phyloP scores from a whole-genome alignment of 2,113 vertebrate species.

The Gadus macrocephalus region DNA sequence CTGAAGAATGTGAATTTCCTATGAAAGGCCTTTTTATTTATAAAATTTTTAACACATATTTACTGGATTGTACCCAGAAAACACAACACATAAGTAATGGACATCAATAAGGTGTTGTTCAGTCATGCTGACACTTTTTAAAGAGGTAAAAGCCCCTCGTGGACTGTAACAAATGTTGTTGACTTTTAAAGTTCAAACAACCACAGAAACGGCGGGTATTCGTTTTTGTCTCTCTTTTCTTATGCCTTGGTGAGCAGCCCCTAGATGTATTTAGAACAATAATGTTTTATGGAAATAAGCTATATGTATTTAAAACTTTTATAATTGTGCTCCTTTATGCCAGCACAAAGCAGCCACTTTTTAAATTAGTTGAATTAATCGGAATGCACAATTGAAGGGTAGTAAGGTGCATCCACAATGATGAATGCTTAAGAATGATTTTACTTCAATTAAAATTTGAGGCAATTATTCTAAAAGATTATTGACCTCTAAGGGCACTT shows the following conservation, averaged over 20 bases:
- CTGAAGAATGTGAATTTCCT: too few relatives aligned
- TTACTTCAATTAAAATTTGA: slow-evolving; percentile 84
- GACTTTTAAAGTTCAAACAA: slow-evolving; percentile 61
- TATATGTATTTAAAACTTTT: slow-evolving; percentile 79
- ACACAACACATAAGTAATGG: slow-evolving; percentile 34
- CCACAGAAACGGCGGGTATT: slow-evolving; percentile 48
- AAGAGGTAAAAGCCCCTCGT: slow-evolving; percentile 43
- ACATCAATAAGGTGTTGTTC: slow-evolving; percentile 41
- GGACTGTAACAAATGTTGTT: slow-evolving; percentile 47
- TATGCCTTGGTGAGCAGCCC: slow-evolving; percentile 73
- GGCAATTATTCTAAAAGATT: slow-evolving; percentile 82
- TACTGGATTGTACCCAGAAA: not conserved
- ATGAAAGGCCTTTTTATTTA: too few relatives aligned
- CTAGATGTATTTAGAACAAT: slow-evolving; percentile 69
- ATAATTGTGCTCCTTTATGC: slow-evolving; percentile 80
- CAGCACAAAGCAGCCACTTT: slow-evolving; percentile 73
- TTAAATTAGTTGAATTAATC: slow-evolving; percentile 80
- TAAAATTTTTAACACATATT: too few relatives aligned
- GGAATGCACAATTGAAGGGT: slow-evolving; percentile 69
- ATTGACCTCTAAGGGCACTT: slow-evolving; percentile 82
- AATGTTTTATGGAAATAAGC: slow-evolving; percentile 80
- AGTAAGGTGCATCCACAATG: slow-evolving; percentile 64
- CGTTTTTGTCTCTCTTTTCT: slow-evolving; percentile 56
- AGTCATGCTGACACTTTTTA: slow-evolving; percentile 36
- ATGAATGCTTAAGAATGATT: slow-evolving; percentile 73